Base-by-base conservation (phyloP, 2,888 invertebrate genomes). In the Zaprionus lineosus region DNA sequence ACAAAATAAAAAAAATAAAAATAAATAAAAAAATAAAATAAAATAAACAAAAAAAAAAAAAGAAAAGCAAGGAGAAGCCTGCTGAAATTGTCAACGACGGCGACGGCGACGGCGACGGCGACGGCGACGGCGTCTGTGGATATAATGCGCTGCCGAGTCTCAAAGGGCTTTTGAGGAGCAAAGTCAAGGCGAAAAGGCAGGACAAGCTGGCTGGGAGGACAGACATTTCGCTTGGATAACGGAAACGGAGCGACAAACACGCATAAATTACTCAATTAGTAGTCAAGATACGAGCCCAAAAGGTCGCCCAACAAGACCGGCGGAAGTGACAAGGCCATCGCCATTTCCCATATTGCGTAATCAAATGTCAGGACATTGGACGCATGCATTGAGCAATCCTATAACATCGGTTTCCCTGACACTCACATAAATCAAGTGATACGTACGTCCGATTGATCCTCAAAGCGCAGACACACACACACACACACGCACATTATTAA, bases 241-340 rank as follows among this genome's bases (percentile, higher is more conserved):
- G 48, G 60, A 60, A 72, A 55, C 76, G 56, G 57, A 55, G 34
- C 61, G 58, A 65, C 77, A 84, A 84, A 71, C 74, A 72, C 57
- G 79, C 83, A 79, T 84, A 79, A 84, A 79, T 79, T 84, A 82
- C 85, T 78, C 83, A 79, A 84, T 79, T 84, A 79, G 66, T 65
- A 77, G 78, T 62, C 84, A 61, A 69, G 63, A 73, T 72, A 63
- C 58, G 56, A 40, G 52, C 50, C 43, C 61, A 70, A 65, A 58
- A 36, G 57, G 61, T 64, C 55, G 50, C 39, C 62, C 46, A 62
- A 63, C 39, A 56, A 53, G 55, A 61, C 53, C 63, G 28, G 57
- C 57, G 69, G 69, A 73, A 69, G 63, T 75, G 73, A 58, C 58
- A 70, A 64, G 57, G 48, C 46, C 41, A 29, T 19, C 18, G 36